Conservation (phyloP, 2,113 vertebrate species). For the Trochalopteron elliotii region DNA sequence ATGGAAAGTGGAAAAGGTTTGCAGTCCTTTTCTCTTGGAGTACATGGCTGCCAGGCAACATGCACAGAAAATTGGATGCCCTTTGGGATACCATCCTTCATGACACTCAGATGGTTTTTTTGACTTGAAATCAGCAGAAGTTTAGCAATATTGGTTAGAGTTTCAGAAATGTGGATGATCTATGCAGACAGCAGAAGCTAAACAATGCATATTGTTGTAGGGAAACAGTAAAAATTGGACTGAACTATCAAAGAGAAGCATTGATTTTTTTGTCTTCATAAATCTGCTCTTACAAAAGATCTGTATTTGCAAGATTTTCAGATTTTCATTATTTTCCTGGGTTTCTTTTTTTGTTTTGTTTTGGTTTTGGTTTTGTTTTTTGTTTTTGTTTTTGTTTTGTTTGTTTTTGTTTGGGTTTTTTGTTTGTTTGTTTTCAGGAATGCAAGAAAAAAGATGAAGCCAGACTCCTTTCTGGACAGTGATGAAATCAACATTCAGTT, state of each 20-base stretch:
- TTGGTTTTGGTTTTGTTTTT: no score
- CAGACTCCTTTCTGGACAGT: conserved; percentile 63
- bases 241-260: neutral
- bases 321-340: neutral
- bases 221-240: neutral
- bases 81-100: neutral
- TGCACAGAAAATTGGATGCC: neutral
- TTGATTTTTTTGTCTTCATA: neutral
- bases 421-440: conserved; percentile 57
- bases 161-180: neutral
- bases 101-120: neutral
- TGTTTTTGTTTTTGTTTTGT: no score
- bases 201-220: neutral
- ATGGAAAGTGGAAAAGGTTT: neutral
- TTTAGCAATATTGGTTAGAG: neutral
- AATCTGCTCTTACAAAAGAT: neutral
- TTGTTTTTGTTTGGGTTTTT: neutral
- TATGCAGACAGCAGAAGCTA: neutral
- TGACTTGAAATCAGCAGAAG: neutral
- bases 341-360: neutral
- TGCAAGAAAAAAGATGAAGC: conserved; percentile 85
- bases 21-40: neutral
- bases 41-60: neutral
- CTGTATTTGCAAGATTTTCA: neutral
- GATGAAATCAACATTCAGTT: conserved; percentile 67